These are phyloP conservation scores for Scaptomyza cyrtandrae DNA, from an alignment of 2,888 invertebrate genomes.

Conservation along the genomic window DNA sequence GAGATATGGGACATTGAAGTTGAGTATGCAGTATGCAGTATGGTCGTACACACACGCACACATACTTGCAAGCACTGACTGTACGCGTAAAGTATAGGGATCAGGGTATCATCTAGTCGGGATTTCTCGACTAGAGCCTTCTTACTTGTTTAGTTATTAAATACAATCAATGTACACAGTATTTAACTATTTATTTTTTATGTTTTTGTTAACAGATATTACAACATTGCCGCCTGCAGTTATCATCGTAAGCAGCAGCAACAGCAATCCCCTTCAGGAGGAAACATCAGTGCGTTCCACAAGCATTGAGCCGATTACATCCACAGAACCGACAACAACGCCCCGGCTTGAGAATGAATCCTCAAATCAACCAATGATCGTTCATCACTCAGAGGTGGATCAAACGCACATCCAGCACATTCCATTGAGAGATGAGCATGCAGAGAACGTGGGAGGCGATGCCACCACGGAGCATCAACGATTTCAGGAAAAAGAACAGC, in stretches of 20 bases:
- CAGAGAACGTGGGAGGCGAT: constrained; percentile 53
- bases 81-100: no score
- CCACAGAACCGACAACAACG: constrained; percentile 82
- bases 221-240: constrained; percentile 23
- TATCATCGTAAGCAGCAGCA: constrained; percentile 8
- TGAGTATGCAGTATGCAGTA: no score
- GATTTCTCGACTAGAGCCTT: no score
- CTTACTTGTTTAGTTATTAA: no score
- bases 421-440: constrained; percentile 64
- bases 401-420: constrained; percentile 68
- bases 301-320: constrained; percentile 81
- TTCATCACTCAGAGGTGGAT: constrained; percentile 50
- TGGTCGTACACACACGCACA: no score
- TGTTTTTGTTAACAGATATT: constrained; percentile 23
- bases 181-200: background rate
- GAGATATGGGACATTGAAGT: no score
- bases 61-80: no score
- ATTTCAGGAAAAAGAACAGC: constrained; percentile 47
- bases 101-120: no score
- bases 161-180: no score
- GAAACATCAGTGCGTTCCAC: constrained; percentile 66
- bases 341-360: constrained; percentile 61
- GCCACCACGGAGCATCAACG: constrained; percentile 64
- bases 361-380: constrained; percentile 32
- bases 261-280: constrained; percentile 17